Percentiles rank a stretch among this genome's conserved stretches.
phyloP scores from a whole-genome alignment of 2,797 vertebrate genomes.

The Catharus ustulatus region DNA sequence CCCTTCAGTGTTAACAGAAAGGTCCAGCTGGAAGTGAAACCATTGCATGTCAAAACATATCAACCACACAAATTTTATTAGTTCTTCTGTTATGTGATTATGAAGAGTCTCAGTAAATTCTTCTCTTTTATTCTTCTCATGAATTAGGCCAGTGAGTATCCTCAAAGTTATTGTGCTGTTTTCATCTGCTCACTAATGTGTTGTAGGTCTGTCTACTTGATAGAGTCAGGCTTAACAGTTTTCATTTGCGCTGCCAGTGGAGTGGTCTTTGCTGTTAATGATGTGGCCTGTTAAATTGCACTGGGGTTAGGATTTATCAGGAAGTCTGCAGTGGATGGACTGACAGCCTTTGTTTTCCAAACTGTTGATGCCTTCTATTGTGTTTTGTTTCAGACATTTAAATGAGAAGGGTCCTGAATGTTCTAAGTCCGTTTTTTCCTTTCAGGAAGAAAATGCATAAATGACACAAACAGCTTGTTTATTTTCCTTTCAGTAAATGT shows the following conservation, averaged over 20 bases:
- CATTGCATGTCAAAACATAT: not conserved
- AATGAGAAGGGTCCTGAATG: slow-evolving; percentile 66
- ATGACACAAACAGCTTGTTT: slow-evolving; percentile 5
- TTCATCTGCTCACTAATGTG: not conserved
- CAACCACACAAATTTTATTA: not conserved
- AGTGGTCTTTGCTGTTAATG: not conserved
- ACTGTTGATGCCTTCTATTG: slow-evolving; percentile 59
- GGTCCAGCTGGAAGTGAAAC: not conserved
- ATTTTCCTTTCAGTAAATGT: slow-evolving; percentile 7
- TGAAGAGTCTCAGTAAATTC: not conserved
- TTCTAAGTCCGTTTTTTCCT: slow-evolving; percentile 51
- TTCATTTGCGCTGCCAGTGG: not conserved
- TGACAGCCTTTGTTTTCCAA: slow-evolving; percentile 51
- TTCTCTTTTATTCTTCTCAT: not conserved
- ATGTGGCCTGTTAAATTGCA: not conserved
- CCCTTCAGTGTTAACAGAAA: not conserved
- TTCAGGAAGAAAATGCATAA: slow-evolving; percentile 56
- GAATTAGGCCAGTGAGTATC: not conserved
- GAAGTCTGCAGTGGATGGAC: slow-evolving; percentile 13
- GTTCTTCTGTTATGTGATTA: not conserved
- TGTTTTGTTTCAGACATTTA: slow-evolving; percentile 55
- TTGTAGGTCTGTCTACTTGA: not conserved
- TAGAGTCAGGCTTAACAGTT: not conserved
- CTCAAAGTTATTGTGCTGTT: not conserved
- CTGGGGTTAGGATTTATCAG: slow-evolving; percentile 38